phyloP scores from a whole-genome alignment of 2,797 vertebrate species.

The Leptoclinus maculatus region DNA sequence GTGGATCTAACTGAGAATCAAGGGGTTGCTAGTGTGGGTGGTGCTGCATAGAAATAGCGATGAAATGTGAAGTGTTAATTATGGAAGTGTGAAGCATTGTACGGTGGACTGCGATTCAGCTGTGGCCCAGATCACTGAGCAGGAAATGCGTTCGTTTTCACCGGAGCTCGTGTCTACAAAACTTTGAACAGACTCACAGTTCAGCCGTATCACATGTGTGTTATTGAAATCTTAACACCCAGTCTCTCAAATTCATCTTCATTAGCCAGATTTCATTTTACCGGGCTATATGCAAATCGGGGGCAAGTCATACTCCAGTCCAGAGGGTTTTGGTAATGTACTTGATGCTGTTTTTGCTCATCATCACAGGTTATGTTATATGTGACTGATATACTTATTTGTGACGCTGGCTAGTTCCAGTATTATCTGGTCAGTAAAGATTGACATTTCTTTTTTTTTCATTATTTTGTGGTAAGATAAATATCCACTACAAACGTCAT shows the following conservation, averaged over 20 bases:
- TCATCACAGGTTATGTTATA: background rate
- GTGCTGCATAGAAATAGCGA: slow-evolving; percentile 26
- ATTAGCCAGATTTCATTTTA: background rate
- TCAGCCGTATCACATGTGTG: background rate
- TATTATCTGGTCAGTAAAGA: background rate
- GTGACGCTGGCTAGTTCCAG: background rate
- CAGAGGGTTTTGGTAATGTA: background rate
- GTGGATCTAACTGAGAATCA: slow-evolving; percentile 14
- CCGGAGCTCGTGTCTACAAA: background rate
- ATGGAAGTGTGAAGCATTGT: slow-evolving; percentile 35
- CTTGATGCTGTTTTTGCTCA: background rate
- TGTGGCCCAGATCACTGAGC: background rate
- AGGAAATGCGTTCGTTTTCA: slow-evolving; percentile 4
- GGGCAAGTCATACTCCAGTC: background rate
- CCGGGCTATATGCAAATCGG: background rate
- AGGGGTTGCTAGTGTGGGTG: slow-evolving; percentile 41
- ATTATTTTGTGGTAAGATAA: background rate
- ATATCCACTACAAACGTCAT: background rate
- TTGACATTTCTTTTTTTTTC: background rate
- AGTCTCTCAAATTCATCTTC: background rate
- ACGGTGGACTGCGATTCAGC: slow-evolving; percentile 19
- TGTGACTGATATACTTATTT: background rate
- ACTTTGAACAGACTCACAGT: background rate
- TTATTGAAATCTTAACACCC: background rate
- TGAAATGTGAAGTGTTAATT: slow-evolving; percentile 42